phyloP scores from a whole-genome alignment of 2,888 invertebrate genomes.

The Synanthedon andrenaeformis region DNA sequence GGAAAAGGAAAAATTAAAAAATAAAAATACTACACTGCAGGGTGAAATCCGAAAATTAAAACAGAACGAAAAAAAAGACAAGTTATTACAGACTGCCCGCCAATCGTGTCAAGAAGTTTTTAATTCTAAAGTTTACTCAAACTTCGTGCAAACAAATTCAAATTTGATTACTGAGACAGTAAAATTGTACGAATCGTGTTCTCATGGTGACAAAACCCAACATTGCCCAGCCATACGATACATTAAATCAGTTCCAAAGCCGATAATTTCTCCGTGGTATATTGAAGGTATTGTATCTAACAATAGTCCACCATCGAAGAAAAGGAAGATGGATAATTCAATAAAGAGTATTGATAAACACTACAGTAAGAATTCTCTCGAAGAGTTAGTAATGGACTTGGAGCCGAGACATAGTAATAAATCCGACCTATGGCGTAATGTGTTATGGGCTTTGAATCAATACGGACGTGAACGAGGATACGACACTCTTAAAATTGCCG shows the following conservation, averaged over 20 bases:
- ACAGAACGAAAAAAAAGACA: no score
- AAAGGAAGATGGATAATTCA: not conserved
- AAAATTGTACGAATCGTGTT: not conserved
- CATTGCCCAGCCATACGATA: slow-evolving; percentile 1
- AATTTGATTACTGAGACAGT: no score
- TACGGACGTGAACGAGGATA: slow-evolving; percentile 3
- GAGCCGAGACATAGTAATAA: slow-evolving; percentile 3
- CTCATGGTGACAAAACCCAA: slow-evolving; percentile 1
- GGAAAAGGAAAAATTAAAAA: no score
- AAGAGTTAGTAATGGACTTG: slow-evolving; percentile 3
- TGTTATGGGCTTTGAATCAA: slow-evolving; percentile 5
- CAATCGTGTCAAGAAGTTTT: no score
- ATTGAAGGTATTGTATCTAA: no score
- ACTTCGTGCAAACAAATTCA: no score
- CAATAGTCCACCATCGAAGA: slow-evolving; percentile 1
- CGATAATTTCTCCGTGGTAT: not conserved
- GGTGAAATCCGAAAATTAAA: no score
- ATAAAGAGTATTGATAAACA: not conserved
- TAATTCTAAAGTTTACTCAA: no score
- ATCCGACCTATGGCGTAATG: slow-evolving; percentile 4
- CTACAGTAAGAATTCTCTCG: slow-evolving; percentile 2
- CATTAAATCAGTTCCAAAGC: slow-evolving; percentile 1
- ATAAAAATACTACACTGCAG: no score
- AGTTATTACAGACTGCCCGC: no score
- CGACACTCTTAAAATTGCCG: slow-evolving; percentile 3